Base-by-base conservation (phyloP, 2,797 vertebrate genomes). In the Buceros bicornis region DNA sequence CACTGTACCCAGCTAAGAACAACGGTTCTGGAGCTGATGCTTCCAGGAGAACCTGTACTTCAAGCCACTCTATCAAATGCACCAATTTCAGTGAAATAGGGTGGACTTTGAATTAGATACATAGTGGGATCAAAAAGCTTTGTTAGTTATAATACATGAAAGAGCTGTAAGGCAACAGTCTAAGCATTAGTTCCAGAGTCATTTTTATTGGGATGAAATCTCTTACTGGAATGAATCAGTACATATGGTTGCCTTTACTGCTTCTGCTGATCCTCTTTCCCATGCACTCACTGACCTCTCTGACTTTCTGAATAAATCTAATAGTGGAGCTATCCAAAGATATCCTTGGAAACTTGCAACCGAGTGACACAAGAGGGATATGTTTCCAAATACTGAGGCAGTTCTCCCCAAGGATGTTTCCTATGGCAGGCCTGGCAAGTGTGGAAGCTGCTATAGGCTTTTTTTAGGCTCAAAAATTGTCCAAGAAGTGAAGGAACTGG, bases 211-310 rank as follows among this genome's bases (percentile, higher is more conserved):
- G 62, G 76, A 58, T 33, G 51, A 81, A 96, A 88, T 57, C 65
- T 78, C 71, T 89, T 65, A 31, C 51, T 96, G 93, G 57, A 94
- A 79, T 73, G 56, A 91, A 77, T 82, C 47, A 21, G 86, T 94
- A 69, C 89, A 92, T 83, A 73, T 70, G 74, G 67, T 82, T 95
- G 96, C 80, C 93, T 93, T 89, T 79, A 69, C n/a, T 93, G 65
- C 71, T 95, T 94, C 90, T 80, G 31, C 93, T 95, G 87, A 92
- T 92, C 80, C 80, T 85, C 85, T 97, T 98, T 98, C 97, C 97
- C 97, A 98, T 77, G 97, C 95, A 97, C 97, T 97, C 53, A 31
- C 45, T 96, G 97, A 94, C 97, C 97, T 78, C 89, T 95, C 90
- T 33, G 61, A 94, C 86, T 87, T 93, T 85, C 72, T 77, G 82